Percentiles rank a stretch among this genome's conserved stretches.
Evolutionary conservation across 2,113 vertebrate genomes (phyloP).

Genomic region (Sapayoa aenigma): DNA sequence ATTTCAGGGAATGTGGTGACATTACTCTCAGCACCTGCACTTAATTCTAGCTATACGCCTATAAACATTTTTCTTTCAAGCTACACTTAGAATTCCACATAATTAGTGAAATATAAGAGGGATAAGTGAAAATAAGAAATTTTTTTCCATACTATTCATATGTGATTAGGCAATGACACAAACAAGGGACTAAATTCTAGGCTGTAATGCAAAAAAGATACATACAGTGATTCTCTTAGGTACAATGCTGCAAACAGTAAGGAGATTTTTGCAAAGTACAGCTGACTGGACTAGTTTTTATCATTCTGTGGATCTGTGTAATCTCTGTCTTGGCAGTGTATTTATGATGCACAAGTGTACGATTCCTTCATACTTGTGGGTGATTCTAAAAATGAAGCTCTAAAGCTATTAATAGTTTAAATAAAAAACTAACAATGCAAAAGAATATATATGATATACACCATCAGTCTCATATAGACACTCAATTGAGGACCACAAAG

Average conservation of each 20-base stretch:
- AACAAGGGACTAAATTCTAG: conserved; percentile 18
- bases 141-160: conserved; percentile 31
- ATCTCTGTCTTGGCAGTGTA: background rate
- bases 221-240: background rate
- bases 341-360: background rate
- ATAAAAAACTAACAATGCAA: background rate
- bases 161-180: background rate
- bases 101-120: background rate
- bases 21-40: background rate
- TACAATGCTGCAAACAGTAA: background rate
- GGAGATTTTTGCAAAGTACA: background rate
- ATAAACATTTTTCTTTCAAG: background rate
- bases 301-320: background rate
- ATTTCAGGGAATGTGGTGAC: background rate
- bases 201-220: background rate
- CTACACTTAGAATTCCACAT: background rate
- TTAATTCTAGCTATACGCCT: background rate
- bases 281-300: background rate
- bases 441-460: background rate
- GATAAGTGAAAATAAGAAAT: conserved; percentile 3
- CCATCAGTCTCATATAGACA: background rate
- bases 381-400: background rate
- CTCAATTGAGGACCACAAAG: rapidly evolving
- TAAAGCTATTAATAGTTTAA: background rate
- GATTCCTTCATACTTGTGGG: background rate